These are phyloP conservation scores for Watsonalla binaria DNA, from an alignment of 2,888 invertebrate genomes.

Conservation along the genomic window DNA sequence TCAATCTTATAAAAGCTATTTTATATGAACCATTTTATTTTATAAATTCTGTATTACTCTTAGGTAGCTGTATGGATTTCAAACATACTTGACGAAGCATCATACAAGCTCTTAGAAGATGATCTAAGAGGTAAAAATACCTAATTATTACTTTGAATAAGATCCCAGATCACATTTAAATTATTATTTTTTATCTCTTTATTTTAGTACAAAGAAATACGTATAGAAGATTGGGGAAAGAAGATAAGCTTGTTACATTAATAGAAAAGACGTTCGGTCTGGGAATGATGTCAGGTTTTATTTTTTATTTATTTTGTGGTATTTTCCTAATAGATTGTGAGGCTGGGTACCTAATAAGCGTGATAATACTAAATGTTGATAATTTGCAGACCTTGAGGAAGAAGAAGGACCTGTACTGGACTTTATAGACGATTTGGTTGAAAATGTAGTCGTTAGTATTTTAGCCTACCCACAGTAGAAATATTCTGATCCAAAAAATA, in stretches of 20 bases:
- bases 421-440: conserved; percentile 50
- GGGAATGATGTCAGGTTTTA: conserved; percentile 1
- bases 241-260: conserved; percentile 12
- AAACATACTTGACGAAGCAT: conserved; percentile 46
- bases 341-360: not conserved
- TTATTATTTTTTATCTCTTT: conserved; percentile 9
- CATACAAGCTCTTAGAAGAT: conserved; percentile 46
- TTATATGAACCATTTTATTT: not conserved
- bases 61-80: conserved; percentile 60
- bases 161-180: not conserved
- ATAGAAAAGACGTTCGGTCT: conserved; percentile 6
- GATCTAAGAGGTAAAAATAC: conserved; percentile 47
- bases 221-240: conserved; percentile 4
- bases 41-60: conserved; percentile 1
- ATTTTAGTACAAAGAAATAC: conserved; percentile 12
- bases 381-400: conserved; percentile 56
- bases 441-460: conserved; percentile 45
- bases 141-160: not conserved
- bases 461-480: not conserved
- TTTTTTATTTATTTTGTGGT: conserved; percentile 5
- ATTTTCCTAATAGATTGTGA: not conserved
- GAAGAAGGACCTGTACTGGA: conserved; percentile 59
- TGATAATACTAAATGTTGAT: not conserved
- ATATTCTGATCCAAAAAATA: not conserved
- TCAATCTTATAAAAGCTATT: conserved; percentile 4